Conservation (phyloP, 2,888 invertebrate species). For the Rotaria sp. region DNA sequence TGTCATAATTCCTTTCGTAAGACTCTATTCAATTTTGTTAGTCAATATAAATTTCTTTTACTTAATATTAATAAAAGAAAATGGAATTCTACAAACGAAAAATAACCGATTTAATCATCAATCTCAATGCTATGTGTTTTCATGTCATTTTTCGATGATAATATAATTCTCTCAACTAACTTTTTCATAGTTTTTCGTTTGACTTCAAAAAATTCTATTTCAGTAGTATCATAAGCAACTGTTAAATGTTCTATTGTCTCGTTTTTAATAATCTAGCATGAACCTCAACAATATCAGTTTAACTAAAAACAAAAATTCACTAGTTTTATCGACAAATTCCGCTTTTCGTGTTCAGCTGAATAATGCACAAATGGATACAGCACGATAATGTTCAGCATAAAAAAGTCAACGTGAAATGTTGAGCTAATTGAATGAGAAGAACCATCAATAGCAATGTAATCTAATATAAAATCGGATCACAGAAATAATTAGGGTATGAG, state of each 20-base stretch:
- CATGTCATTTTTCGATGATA: background rate
- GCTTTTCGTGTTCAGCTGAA: background rate
- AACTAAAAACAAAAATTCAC: background rate
- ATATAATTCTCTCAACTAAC: background rate
- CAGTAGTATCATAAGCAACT: background rate
- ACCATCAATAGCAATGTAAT: too few relatives aligned
- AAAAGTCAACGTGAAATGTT: too few relatives aligned
- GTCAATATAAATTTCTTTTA: too few relatives aligned
- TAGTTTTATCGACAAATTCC: background rate
- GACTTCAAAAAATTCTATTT: background rate
- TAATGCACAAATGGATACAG: too few relatives aligned
- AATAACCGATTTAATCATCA: background rate
- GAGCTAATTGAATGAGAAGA: too few relatives aligned
- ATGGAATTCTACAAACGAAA: background rate
- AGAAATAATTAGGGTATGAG: too few relatives aligned
- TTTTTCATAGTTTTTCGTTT: background rate
- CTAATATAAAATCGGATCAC: too few relatives aligned
- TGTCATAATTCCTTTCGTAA: too few relatives aligned
- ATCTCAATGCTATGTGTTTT: background rate
- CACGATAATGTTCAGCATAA: background rate
- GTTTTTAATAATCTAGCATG: background rate
- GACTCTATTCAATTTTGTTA: background rate
- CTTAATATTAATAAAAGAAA: too few relatives aligned
- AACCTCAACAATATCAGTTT: background rate
- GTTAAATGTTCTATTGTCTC: background rate